Percentiles rank a stretch among this genome's conserved stretches.
These are phyloP conservation scores for Myotis myotis DNA, from an alignment of 2,797 vertebrate genomes.

Conservation along the genomic window DNA sequence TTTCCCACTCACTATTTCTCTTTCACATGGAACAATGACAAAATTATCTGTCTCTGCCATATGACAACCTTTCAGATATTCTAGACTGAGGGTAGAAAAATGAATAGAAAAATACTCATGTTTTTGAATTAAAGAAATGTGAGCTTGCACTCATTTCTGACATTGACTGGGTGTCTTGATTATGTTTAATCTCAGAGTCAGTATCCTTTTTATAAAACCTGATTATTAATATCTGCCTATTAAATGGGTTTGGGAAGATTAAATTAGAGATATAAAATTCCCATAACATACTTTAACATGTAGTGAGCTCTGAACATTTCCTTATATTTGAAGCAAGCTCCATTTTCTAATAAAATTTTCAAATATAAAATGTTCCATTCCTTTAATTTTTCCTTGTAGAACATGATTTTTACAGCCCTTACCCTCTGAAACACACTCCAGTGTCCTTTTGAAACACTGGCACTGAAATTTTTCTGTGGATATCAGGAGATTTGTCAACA, in stretches of 20 bases:
- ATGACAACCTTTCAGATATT: not conserved
- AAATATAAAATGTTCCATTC: not conserved
- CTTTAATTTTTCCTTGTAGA: not conserved
- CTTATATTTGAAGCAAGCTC: not conserved
- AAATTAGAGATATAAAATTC: not conserved
- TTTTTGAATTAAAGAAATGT: not conserved
- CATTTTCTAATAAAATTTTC: not conserved
- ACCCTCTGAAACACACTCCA: too few species aligned
- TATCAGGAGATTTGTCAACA: not conserved
- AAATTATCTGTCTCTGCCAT: not conserved
- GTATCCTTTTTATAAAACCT: not conserved
- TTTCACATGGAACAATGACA: not conserved
- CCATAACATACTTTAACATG: not conserved
- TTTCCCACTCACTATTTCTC: not conserved
- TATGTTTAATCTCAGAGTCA: not conserved
- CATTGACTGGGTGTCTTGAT: not conserved
- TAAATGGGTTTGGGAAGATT: not conserved
- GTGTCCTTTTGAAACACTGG: not conserved
- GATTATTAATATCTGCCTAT: not conserved
- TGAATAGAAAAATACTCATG: not conserved
- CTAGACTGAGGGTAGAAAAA: not conserved
- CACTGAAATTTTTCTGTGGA: not conserved
- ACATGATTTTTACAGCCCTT: not conserved
- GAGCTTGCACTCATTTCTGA: not conserved
- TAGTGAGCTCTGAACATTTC: not conserved